phyloP scores from a whole-genome alignment of 2,113 vertebrate genomes.

The Telmatochromis sp. region DNA sequence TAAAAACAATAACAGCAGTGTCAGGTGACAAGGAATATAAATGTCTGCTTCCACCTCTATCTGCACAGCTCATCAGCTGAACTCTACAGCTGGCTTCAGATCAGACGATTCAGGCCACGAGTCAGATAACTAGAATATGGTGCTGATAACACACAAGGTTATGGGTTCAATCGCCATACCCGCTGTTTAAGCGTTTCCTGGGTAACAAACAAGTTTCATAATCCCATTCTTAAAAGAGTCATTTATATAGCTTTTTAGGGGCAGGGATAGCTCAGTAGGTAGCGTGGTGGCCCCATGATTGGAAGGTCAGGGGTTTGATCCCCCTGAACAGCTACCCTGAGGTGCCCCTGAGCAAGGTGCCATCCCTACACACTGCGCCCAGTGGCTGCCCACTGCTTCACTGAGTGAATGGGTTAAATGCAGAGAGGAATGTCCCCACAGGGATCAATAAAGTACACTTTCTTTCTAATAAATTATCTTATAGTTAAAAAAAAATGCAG shows the following conservation, averaged over 20 bases:
- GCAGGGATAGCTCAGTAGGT: background rate
- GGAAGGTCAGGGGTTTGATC: background rate
- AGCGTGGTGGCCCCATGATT: background rate
- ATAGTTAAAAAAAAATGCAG: background rate
- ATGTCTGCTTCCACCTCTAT: too few relatives aligned
- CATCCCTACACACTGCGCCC: accelerated
- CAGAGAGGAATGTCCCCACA: background rate
- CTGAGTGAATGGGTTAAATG: background rate
- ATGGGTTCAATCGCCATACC: background rate
- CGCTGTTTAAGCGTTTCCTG: background rate
- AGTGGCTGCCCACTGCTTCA: background rate
- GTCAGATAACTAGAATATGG: background rate
- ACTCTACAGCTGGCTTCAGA: background rate
- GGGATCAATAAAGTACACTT: background rate
- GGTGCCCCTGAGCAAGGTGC: background rate
- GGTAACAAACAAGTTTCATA: background rate
- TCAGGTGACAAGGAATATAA: too few relatives aligned
- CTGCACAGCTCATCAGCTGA: too few relatives aligned
- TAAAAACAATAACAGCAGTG: too few relatives aligned
- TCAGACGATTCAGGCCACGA: background rate
- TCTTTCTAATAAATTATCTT: background rate
- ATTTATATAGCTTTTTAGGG: background rate
- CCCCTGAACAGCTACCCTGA: background rate
- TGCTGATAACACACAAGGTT: background rate
- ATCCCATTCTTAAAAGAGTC: background rate